Evolutionary conservation across 2,113 vertebrate species (phyloP), one percentile per base, ranked within the genome.

Genomic region (Suncus etruscus): DNA sequence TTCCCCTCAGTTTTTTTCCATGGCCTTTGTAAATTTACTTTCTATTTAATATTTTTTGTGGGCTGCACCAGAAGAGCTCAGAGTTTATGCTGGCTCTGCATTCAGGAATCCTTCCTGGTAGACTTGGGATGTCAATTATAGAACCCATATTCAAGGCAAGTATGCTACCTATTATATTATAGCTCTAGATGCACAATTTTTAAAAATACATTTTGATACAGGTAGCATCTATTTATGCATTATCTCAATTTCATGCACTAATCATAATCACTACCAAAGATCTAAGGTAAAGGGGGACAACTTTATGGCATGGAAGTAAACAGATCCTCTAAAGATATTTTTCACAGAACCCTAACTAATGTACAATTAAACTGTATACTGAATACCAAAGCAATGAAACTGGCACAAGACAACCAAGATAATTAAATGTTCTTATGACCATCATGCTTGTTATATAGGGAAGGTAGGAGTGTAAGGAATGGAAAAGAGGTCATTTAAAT

Each of bases 281-380:
- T 72, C 32, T 32, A n/a, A 11, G 15, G 69, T 45, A 39, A 32
- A 39, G 32, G 31, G 18, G 31, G 31, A 20, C 32, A 72, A 72
- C 22, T 39, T 15, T n/a, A 7, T n/a, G n/a, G 16, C 16, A 12
- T 32, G 32, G 31, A 15, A 72, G 31, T 4, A 72, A 72, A 18
- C 20, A 45, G 69, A 84, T 45, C 45, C 81, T 85, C 12, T 75
- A 39, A 39, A 48, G 3, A 87, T 69, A n/a, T 87, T 84, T 80
- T 84, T 81, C 63, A 70, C 31, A 84, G 58, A 32, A 31, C 20
- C 39, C 39, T 77, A 84, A 70, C 0, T 72, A 31, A 89, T 48
- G 84, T 4, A 45, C 14, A 88, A 48, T 24, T 80, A n/a, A 77
- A 32, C 7, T 87, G 24, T 12, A 83, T 70, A 15, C 54, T 54